Base-by-base conservation (phyloP, 2,888 invertebrate genomes). In the Acheta domesticus region DNA sequence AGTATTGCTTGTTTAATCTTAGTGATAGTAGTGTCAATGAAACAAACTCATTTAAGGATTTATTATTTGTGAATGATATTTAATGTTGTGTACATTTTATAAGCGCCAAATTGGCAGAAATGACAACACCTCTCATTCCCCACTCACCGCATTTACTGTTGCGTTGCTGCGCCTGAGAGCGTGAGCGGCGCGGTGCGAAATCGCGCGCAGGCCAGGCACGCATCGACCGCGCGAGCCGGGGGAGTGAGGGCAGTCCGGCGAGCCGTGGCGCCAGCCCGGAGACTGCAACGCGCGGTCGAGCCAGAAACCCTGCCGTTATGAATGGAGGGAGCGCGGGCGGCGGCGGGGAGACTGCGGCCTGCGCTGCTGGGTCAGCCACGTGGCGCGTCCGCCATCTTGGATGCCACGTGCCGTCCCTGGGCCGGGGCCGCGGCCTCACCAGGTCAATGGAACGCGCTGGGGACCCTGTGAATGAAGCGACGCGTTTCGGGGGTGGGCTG, bases 361-460 rank as follows among this genome's bases (percentile, higher is more conserved):
- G 14, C n/a, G 48, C 73, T 48, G 21, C 23, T 78, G 74, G 49
- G 36, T 50, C 73, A 36, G 62, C 21, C 49, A 50, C 14, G 8
- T 50, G n/a, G 36, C 74, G 23, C 74, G 62, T 5, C 62, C 62
- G 62, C 62, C 62, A 62, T 62, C 16, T 62, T 62, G 62, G 62
- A 62, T n/a, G 62, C 62, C 62, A 62, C 62, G 62, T 62, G 62
- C 62, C 62, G 16, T 16, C n/a, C 62, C 62, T 5, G 62, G 62
- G 74, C 49, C 48, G 21, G 62, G 78, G 74, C 62, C 74, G 74
- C 16, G 77, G 21, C 49, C 16, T 49, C 21, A 16, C 62, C 79
- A 48, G 79, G 79, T 79, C 79, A 79, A 79, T 79, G 79, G 79
- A 79, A 76, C 79, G 23, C n/a, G 48, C 36, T 5, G 8, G 36